A percentile compares a stretch with the other conserved stretches of the same genome.
Evolutionary conservation across 2,113 vertebrate genomes (phyloP).

Genomic region (Myiopsitta monachus): DNA sequence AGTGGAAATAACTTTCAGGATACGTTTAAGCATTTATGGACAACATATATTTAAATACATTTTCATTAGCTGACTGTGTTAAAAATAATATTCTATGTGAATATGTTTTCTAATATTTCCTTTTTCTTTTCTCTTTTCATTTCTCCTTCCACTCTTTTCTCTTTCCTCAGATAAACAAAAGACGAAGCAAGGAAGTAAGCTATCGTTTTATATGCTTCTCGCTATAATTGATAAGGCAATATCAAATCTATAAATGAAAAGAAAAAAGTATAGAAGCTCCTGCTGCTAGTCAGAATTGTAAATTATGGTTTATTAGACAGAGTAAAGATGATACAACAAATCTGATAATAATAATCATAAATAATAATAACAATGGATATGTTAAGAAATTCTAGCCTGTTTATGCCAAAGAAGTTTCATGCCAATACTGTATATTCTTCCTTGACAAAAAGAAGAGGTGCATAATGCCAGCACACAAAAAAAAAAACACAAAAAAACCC

Average conservation of each 20-base stretch:
- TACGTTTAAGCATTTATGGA: background rate
- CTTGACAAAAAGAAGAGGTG: background rate
- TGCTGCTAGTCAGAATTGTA: background rate
- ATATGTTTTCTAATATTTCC: background rate
- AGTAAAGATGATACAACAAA: background rate
- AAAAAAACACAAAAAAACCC: rapidly evolving
- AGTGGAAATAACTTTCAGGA: background rate
- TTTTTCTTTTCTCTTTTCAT: background rate
- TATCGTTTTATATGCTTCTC: background rate
- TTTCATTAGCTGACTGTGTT: background rate
- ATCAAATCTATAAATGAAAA: background rate
- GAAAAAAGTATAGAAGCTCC: background rate
- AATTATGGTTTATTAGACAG: background rate
- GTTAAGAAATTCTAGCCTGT: background rate
- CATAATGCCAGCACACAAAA: background rate
- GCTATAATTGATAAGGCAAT: background rate
- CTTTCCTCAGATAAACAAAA: slow-evolving; percentile 47
- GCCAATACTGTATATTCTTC: background rate
- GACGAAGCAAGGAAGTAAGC: slow-evolving; percentile 58
- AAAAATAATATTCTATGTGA: background rate
- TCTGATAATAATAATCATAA: background rate
- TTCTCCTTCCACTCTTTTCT: background rate
- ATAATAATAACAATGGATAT: background rate
- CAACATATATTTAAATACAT: background rate
- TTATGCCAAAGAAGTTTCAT: background rate